Percentiles rank a stretch among this genome's conserved stretches.
phyloP scores from a whole-genome alignment of 2,797 vertebrate species.

The Cossypha heuglini region DNA sequence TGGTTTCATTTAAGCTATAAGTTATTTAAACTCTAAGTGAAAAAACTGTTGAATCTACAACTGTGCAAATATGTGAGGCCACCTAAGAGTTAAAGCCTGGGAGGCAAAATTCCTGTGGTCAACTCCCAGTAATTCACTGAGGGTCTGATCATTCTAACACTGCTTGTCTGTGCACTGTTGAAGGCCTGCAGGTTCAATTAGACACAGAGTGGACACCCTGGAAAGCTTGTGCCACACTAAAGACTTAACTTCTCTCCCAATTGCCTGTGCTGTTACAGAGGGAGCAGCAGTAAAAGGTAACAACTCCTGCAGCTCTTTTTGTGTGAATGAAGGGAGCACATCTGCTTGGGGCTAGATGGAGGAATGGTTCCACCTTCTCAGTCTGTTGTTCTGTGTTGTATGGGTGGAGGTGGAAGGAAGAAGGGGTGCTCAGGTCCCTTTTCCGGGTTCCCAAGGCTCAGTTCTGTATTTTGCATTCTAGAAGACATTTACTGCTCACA shows the following conservation, averaged over 20 bases:
- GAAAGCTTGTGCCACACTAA: not conserved
- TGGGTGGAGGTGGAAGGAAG: not conserved
- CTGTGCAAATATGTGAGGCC: not conserved
- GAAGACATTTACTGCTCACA: not conserved
- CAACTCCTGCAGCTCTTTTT: not conserved
- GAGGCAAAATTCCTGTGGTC: not conserved
- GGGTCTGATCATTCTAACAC: not conserved
- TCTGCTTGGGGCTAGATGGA: not conserved
- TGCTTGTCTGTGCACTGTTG: not conserved
- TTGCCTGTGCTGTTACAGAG: not conserved
- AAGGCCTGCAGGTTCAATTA: not conserved
- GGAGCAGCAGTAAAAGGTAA: not conserved
- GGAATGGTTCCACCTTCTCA: not conserved
- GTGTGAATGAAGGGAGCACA: not conserved
- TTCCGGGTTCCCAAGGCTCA: not conserved
- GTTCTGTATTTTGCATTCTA: not conserved
- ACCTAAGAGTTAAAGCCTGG: not conserved
- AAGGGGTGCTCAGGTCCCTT: not conserved
- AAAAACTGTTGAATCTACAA: not conserved
- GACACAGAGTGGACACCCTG: accelerated
- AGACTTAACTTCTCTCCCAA: not conserved
- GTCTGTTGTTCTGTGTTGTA: not conserved
- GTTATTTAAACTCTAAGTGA: not conserved
- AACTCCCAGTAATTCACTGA: not conserved
- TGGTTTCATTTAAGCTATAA: not conserved